Evolutionary conservation across 2,888 invertebrate genomes (phyloP).

Genomic region (Doris montereyensis): DNA sequence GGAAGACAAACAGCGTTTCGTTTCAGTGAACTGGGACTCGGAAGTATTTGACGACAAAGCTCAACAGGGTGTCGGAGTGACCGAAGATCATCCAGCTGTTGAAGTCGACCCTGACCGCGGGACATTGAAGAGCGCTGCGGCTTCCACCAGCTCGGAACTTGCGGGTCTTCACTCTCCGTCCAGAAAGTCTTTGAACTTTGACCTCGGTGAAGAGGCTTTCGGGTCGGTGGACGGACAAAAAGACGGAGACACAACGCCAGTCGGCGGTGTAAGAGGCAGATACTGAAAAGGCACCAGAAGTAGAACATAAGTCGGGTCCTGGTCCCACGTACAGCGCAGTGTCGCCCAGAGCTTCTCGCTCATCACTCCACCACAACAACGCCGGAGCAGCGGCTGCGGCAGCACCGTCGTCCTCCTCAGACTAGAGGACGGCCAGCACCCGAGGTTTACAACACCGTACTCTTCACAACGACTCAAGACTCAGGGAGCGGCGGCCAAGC

Average conservation of each 20-base stretch:
- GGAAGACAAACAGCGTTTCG: neutral
- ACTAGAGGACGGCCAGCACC: neutral
- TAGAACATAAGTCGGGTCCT: too few species aligned
- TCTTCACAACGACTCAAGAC: constrained; percentile 32
- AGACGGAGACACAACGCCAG: too few species aligned
- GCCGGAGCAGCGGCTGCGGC: neutral
- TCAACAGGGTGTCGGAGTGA: neutral
- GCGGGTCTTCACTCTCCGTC: constrained; percentile 30
- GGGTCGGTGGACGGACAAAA: too few species aligned
- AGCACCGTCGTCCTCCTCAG: too few species aligned
- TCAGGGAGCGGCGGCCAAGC: constrained; percentile 15
- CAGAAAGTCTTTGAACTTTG: constrained; percentile 36
- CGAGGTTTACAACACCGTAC: constrained; percentile 1
- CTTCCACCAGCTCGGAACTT: constrained; percentile 39
- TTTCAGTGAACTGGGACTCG: neutral
- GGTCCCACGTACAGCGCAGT: neutral
- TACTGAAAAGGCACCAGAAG: too few species aligned
- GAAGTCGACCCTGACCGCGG: constrained; percentile 29
- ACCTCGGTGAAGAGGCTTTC: neutral
- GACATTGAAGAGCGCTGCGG: constrained; percentile 14
- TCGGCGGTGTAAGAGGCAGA: too few species aligned
- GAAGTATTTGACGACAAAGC: neutral
- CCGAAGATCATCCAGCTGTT: neutral
- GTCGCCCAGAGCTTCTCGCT: neutral
- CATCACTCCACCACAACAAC: too few species aligned